Evolutionary conservation across 2,888 invertebrate species (phyloP).

Genomic region (Drosophila neotestacea): DNA sequence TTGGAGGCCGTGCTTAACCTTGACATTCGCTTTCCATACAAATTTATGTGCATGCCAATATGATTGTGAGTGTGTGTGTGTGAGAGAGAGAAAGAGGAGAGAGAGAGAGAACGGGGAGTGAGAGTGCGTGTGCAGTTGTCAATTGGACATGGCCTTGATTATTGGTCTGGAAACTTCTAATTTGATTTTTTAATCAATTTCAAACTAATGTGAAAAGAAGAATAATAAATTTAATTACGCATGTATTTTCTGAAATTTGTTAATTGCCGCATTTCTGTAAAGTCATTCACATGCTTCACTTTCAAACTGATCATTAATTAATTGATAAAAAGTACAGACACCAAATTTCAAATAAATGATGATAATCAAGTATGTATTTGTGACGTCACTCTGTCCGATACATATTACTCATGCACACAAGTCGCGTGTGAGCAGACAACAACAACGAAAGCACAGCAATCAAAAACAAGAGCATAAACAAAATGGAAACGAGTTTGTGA

Average conservation of each 20-base stretch:
- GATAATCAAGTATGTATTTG: constrained; percentile 26
- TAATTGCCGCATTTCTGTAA: constrained; percentile 37
- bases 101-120: not conserved
- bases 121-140: constrained; percentile 27
- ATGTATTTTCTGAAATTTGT: constrained; percentile 7
- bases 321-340: constrained; percentile 35
- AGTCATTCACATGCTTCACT: constrained; percentile 46
- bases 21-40: constrained; percentile 67
- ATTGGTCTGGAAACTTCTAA: constrained; percentile 50
- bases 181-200: constrained; percentile 43
- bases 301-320: constrained; percentile 23
- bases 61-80: constrained; percentile 2
- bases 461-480: constrained; percentile 11
- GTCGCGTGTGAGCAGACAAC: constrained; percentile 52
- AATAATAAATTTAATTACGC: not conserved
- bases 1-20: constrained; percentile 50
- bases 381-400: constrained; percentile 45
- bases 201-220: constrained; percentile 26
- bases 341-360: constrained; percentile 6
- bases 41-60: constrained; percentile 59
- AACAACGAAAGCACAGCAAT: not conserved
- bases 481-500: constrained; percentile 44
- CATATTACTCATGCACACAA: constrained; percentile 44
- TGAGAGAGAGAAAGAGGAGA: not conserved
- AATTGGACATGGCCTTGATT: constrained; percentile 47